Base-by-base conservation (phyloP, 2,113 vertebrate species). In the Ceyx melanurus region DNA sequence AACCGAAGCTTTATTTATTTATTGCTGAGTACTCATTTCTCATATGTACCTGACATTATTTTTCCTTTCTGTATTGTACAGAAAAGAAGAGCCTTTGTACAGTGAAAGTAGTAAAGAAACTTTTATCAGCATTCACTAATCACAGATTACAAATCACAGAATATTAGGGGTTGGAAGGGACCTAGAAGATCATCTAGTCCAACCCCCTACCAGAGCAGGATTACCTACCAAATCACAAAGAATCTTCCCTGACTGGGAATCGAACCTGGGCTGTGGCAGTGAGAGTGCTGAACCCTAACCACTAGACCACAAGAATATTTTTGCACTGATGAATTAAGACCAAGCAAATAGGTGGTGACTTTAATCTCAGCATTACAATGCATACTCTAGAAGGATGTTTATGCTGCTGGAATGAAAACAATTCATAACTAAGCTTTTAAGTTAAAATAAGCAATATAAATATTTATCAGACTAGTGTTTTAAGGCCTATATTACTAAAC, bases 371-470 rank as follows among this genome's bases (percentile, higher is more conserved):
- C 89, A 74, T 51, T 80, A 76, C 56, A 86, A 61, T 67, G 61
- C 84, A 85, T 75, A 56, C 72, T 94, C 75, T 74, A 94, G 87
- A 96, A 93, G 94, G 85, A 96, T 96, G 96, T 95, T 96, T 96
- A 96, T 92, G 83, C 76, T 93, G 42, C 22, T 95, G 92, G 89
- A 96, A 94, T 96, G 91, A 96, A 94, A 96, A 95, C 96, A 96
- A 94, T 93, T 92, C 89, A 95, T 82, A 96, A 89, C 82, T 70
- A 93, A 93, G 94, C 89, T 95, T 96, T 96, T 95, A 96, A 96
- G 87, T 95, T 93, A 91, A 96, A 96, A 95, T 93, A 94, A 93
- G 92, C 92, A 89, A 92, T 76, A 89, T 93, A 96, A 96, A 96
- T 96, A 96, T 95, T 96, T 96, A 95, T 89, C 48, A 81, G 40